Percentiles rank a stretch among this genome's conserved stretches.
phyloP scores from a whole-genome alignment of 2,113 vertebrate species.

The Columba livia region DNA sequence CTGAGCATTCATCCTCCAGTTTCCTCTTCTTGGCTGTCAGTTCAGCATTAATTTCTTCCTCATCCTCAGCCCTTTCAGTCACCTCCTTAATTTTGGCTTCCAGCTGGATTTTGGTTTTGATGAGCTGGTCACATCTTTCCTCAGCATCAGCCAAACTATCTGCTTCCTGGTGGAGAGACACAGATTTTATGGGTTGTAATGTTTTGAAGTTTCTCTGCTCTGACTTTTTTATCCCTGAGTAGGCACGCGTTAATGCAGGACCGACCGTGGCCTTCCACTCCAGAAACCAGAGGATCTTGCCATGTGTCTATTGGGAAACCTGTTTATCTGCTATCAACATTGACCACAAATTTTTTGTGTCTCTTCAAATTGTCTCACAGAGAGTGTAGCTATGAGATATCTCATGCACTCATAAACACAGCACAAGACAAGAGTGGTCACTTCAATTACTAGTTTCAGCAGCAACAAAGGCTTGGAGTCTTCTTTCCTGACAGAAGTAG shows the following conservation, averaged over 20 bases:
- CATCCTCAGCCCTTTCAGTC: constrained; percentile 83
- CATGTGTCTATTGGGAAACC: fast-evolving
- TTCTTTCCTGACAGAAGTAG: neutral
- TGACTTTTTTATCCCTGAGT: neutral
- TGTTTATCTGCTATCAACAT: neutral
- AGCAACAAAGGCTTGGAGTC: fast-evolving
- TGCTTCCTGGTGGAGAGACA: too few relatives aligned
- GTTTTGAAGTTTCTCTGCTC: fast-evolving
- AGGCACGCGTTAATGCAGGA: neutral
- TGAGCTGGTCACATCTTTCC: constrained; percentile 85
- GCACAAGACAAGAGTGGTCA: neutral
- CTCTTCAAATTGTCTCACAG: neutral
- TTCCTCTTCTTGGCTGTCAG: too few relatives aligned
- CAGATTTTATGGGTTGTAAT: too few relatives aligned
- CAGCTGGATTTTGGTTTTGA: constrained; percentile 86
- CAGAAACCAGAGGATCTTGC: neutral
- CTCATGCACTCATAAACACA: too few relatives aligned
- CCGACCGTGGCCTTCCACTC: neutral
- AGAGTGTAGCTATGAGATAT: too few relatives aligned
- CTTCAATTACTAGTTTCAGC: neutral
- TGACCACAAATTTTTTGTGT: neutral
- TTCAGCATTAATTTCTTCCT: too few relatives aligned
- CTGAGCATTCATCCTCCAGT: too few relatives aligned
- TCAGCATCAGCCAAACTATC: constrained; percentile 71
- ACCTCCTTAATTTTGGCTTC: constrained; percentile 86